Conservation (phyloP, 2,888 invertebrate genomes). For the Cyrtodaria siliqua region DNA sequence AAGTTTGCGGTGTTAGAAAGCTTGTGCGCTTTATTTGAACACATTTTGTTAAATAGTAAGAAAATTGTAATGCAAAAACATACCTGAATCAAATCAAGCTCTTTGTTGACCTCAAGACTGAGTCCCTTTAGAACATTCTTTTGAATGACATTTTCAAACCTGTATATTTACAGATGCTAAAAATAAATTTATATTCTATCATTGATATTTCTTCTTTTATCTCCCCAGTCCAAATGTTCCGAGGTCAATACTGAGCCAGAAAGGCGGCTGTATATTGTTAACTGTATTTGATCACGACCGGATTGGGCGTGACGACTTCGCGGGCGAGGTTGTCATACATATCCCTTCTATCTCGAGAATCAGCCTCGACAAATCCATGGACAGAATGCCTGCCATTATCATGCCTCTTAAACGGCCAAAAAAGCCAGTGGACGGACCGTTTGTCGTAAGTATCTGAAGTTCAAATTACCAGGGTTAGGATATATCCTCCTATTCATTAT, state of each 20-base stretch:
- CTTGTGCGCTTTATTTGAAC: too few species aligned
- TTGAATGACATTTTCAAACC: too few species aligned
- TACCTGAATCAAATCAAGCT: too few species aligned
- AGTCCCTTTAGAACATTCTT: too few species aligned
- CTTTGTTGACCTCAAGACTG: too few species aligned
- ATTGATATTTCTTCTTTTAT: constrained; percentile 1
- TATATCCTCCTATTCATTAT: too few species aligned
- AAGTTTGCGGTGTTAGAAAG: too few species aligned
- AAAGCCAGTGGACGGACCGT: constrained; percentile 69
- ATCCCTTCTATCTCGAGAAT: constrained; percentile 72
- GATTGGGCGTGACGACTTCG: constrained; percentile 80
- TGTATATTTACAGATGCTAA: too few species aligned
- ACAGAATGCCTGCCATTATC: constrained; percentile 76
- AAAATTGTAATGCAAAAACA: too few species aligned
- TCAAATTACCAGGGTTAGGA: too few species aligned
- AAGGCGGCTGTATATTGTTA: constrained; percentile 75
- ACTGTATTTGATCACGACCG: constrained; percentile 79
- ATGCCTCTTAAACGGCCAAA: constrained; percentile 78
- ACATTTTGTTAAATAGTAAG: too few species aligned
- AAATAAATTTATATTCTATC: too few species aligned
- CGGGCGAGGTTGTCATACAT: constrained; percentile 80
- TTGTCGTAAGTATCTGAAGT: constrained; percentile 71
- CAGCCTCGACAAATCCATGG: constrained; percentile 67
- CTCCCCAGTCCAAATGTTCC: constrained; percentile 78
- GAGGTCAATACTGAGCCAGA: constrained; percentile 62